Base-by-base conservation (phyloP, 2,113 vertebrate species). In the Chaetura pelagica region DNA sequence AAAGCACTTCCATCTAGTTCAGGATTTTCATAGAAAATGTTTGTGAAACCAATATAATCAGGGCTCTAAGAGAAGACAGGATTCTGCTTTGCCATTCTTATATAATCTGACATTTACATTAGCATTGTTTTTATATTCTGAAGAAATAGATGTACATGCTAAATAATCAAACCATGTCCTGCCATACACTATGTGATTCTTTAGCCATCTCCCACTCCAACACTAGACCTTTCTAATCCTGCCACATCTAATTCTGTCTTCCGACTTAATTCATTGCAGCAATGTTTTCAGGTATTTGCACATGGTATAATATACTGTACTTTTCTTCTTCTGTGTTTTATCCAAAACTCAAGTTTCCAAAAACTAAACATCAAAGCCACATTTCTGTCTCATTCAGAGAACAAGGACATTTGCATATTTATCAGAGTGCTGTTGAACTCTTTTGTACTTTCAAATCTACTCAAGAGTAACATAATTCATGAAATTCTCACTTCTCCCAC, bases 401-500 rank as follows among this genome's bases (percentile, higher is more conserved):
- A 89, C 68, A 90, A 77, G 64, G 76, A 62, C 13, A 68, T 90
- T 88, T 96, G 26, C 92, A 93, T 94, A 95, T 84, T 87, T 94
- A 84, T 71, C 91, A 34, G 30, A 84, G 80, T 84, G 51, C 35
- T 91, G 73, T 5, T 93, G 80, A 96, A 95, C 77, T 92, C 66
- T 89, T 96, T 92, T 83, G 54, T 94, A 87, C 91, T 97, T 97
- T 93, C 84, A 87, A 44, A 79, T 80, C 92, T 69, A 92, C 87
- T 89, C 87, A 87, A 85, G 81, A 89, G 89, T 80, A 96, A 93
- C 92, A 93, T 93, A 95, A 94, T 96, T 96, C 90, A 94, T 86
- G 90, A 93, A 94, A 94, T 83, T 93, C 95, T 90, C 95, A 95
- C 95, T 95, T 95, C 96, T 95, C 96, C 96, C 91, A 95, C 91